Percentiles rank a stretch among this genome's conserved stretches.
Evolutionary conservation across 2,888 invertebrate species (phyloP).

Genomic region (Xylophagus ater): DNA sequence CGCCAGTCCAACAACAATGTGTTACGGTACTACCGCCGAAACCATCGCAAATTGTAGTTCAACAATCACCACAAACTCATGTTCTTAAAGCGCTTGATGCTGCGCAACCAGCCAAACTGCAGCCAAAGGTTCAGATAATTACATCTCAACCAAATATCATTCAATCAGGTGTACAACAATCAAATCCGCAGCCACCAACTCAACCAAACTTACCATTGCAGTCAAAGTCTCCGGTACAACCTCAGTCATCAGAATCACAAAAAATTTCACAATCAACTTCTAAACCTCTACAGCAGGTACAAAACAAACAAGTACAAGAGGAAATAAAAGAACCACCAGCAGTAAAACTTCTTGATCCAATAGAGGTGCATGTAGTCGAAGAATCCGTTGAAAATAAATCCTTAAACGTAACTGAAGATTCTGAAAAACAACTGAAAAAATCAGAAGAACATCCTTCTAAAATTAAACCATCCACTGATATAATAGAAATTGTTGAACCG

Average conservation of each 20-base stretch:
- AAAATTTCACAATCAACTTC: too few relatives aligned
- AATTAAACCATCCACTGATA: neutral
- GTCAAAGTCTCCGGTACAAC: too few relatives aligned
- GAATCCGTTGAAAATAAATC: constrained; percentile 7
- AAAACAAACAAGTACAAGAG: neutral
- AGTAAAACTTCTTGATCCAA: neutral
- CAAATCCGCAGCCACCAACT: constrained; percentile 3
- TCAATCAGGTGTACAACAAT: too few relatives aligned
- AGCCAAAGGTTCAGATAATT: constrained; percentile 1
- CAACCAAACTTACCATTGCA: too few relatives aligned
- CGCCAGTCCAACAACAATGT: constrained; percentile 13
- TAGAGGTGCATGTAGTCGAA: constrained; percentile 2
- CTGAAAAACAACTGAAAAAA: neutral
- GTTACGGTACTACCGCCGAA: neutral
- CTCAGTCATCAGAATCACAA: too few relatives aligned
- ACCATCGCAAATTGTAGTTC: neutral
- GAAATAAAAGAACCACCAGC: neutral
- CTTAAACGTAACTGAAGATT: neutral
- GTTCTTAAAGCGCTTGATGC: neutral
- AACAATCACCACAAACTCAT: constrained; percentile 2
- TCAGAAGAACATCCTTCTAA: constrained; percentile 3
- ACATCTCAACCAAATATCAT: too few relatives aligned
- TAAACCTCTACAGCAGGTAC: too few relatives aligned
- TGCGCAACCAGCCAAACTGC: neutral
- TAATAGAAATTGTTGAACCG: neutral